phyloP scores from a whole-genome alignment of 2,797 vertebrate genomes.

The Catharus ustulatus region DNA sequence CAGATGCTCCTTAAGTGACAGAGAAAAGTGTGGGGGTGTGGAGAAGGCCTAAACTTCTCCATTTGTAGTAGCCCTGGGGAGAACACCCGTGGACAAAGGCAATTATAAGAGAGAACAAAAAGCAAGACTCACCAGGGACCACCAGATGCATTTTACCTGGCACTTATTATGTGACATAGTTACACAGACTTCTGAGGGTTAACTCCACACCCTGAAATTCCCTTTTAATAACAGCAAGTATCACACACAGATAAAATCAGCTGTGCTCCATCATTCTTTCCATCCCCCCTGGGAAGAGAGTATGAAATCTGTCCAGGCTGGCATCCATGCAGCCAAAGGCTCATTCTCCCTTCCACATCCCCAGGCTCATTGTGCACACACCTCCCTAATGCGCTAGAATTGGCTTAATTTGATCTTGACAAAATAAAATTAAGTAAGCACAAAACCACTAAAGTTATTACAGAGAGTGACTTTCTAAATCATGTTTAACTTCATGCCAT shows the following conservation, averaged over 20 bases:
- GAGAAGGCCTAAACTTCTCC: background rate
- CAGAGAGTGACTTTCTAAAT: constrained; percentile 13
- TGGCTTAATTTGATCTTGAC: constrained; percentile 36
- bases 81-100: background rate
- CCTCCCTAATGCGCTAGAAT: constrained; percentile 21
- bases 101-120: background rate
- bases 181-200: background rate
- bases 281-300: background rate
- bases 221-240: constrained; percentile 1
- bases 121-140: background rate
- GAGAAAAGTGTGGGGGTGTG: background rate
- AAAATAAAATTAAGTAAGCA: constrained; percentile 31
- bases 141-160: background rate
- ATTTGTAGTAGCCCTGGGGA: background rate
- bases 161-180: accelerated
- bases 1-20: background rate
- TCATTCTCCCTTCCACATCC: background rate
- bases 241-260: constrained; percentile 18
- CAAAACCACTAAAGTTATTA: constrained; percentile 27
- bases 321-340: background rate
- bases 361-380: background rate
- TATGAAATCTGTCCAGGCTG: background rate
- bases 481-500: constrained; percentile 6
- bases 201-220: constrained; percentile 61
- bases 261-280: constrained; percentile 51